These are phyloP conservation scores for Mesoligia furuncula DNA, from an alignment of 2,888 invertebrate genomes.

Conservation along the genomic window DNA sequence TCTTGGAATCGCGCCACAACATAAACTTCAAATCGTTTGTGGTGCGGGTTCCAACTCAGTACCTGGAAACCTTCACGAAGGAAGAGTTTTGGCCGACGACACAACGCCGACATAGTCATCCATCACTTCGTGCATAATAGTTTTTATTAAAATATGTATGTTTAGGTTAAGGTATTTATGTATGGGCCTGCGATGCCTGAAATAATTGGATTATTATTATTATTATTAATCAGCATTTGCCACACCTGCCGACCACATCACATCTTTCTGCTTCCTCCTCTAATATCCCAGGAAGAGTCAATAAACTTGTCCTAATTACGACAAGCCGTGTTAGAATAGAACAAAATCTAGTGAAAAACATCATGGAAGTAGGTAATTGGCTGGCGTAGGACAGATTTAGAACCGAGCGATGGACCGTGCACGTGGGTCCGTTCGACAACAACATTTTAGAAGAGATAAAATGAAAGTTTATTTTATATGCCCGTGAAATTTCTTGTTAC, in stretches of 20 bases:
- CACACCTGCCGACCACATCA: constrained; percentile 9
- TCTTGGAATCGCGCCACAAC: too few species aligned
- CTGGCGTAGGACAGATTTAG: constrained; percentile 44
- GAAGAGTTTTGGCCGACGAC: too few species aligned
- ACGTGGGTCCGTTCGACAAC: constrained; percentile 46
- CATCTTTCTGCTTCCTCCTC: neutral
- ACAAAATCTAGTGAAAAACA: constrained; percentile 32
- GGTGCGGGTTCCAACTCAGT: too few species aligned
- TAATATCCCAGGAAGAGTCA: neutral
- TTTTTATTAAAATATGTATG: too few species aligned
- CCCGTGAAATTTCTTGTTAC: neutral
- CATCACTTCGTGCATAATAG: too few species aligned
- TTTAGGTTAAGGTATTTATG: too few species aligned
- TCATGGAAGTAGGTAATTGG: constrained; percentile 48
- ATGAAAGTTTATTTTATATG: neutral
- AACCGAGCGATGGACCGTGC: constrained; percentile 40
- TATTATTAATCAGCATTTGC: neutral
- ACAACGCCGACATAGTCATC: too few species aligned
- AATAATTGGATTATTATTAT: too few species aligned
- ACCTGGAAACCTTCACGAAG: too few species aligned
- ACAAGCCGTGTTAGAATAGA: constrained; percentile 19
- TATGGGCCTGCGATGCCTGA: too few species aligned
- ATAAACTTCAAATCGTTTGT: too few species aligned
- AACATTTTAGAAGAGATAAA: neutral
- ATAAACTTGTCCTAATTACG: constrained; percentile 21